Percentiles rank a stretch among this genome's conserved stretches.
Conservation (phyloP, 2,113 vertebrate species). For the Microcebus murinus region DNA sequence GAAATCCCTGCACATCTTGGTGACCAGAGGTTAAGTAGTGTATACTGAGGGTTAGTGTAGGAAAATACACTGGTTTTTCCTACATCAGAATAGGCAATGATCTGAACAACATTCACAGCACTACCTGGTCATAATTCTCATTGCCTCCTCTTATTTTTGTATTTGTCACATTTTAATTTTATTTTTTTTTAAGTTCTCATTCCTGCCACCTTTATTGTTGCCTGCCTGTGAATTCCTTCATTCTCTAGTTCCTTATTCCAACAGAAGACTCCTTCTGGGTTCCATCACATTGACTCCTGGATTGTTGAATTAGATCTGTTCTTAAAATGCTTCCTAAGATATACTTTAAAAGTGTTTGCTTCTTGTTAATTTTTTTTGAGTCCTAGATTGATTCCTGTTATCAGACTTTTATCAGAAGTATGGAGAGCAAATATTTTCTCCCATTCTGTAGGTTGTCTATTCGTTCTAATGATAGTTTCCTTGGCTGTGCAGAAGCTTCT, state of each 20-base stretch:
- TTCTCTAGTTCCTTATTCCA: neutral
- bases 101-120: neutral
- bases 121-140: neutral
- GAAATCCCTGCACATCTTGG: neutral
- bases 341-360: neutral
- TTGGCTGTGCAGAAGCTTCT: no score
- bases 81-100: neutral
- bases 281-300: neutral
- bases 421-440: no score
- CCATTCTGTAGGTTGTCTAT: no score
- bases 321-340: neutral
- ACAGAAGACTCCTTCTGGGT: neutral
- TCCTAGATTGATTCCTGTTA: no score
- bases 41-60: neutral
- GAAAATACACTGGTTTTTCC: no score
- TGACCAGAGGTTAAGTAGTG: neutral
- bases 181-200: neutral
- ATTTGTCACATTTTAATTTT: neutral
- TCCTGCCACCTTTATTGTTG: neutral
- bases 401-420: no score
- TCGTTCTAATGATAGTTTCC: no score
- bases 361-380: neutral
- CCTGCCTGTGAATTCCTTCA: neutral
- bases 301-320: neutral
- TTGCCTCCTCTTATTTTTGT: neutral